Conservation (phyloP, 2,888 invertebrate genomes). For the Molorchus minor region DNA sequence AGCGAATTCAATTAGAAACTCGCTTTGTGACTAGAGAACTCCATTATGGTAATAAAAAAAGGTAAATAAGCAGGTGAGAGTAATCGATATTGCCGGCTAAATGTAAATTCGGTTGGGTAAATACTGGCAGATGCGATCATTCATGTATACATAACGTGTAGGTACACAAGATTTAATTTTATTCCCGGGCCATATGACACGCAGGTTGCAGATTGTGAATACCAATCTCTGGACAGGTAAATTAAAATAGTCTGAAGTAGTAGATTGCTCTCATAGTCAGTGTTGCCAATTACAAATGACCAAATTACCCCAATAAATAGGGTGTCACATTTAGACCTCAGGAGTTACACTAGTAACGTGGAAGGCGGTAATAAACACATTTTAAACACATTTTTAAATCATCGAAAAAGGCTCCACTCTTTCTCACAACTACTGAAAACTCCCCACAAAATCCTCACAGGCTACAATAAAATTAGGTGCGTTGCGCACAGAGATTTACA, state of each 20-base stretch:
- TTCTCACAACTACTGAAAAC: no score
- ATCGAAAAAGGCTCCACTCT: no score
- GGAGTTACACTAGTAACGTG: no score
- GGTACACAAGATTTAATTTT: constrained; percentile 19
- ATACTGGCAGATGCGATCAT: constrained; percentile 15
- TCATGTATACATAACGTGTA: constrained; percentile 13
- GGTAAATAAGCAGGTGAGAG: constrained; percentile 17
- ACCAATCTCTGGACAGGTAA: neutral
- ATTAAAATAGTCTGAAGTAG: neutral
- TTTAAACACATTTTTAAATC: no score
- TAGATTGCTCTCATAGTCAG: neutral
- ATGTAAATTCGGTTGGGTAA: constrained; percentile 9
- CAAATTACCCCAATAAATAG: no score
- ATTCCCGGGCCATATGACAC: neutral
- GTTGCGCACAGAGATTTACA: no score
- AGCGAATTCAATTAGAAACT: constrained; percentile 1
- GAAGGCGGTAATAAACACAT: no score
- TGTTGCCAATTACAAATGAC: no score
- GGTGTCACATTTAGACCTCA: no score
- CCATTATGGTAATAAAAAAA: neutral
- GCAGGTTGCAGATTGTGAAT: constrained; percentile 4
- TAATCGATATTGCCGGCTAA: constrained; percentile 10
- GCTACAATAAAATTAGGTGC: no score
- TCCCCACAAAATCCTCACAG: no score
- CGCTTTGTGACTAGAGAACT: neutral